phyloP scores from a whole-genome alignment of 2,113 vertebrate species.

The Chionodraco myersi region DNA sequence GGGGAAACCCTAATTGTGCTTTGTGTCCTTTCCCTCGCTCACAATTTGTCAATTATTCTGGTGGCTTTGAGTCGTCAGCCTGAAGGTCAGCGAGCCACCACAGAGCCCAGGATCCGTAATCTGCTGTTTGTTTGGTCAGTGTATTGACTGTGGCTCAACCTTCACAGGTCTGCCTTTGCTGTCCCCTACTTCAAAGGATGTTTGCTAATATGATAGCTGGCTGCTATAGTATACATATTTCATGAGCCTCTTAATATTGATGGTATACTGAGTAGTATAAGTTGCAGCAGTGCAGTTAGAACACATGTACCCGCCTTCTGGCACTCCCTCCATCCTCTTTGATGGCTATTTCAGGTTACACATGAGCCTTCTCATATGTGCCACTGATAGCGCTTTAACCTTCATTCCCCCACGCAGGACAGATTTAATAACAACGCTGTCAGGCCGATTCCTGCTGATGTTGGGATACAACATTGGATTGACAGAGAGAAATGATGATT shows the following conservation, averaged over 20 bases:
- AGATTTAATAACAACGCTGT: slow-evolving; percentile 37
- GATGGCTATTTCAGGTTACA: slow-evolving; percentile 59
- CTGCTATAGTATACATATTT: slow-evolving; percentile 66
- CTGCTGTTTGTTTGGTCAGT: slow-evolving; percentile 50
- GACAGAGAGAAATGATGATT: too few species aligned
- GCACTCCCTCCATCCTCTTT: slow-evolving; percentile 43
- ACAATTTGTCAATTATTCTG: background rate
- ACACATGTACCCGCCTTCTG: slow-evolving; percentile 13
- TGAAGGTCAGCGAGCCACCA: slow-evolving; percentile 18
- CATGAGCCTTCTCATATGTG: slow-evolving; percentile 34
- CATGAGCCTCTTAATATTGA: slow-evolving; percentile 65
- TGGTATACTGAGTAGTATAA: slow-evolving; percentile 41
- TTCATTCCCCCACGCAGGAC: background rate
- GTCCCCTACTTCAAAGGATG: slow-evolving; percentile 54
- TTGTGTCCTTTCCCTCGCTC: background rate
- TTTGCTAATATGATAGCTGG: slow-evolving; percentile 52
- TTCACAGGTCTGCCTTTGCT: slow-evolving; percentile 38
- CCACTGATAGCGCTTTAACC: slow-evolving; percentile 16
- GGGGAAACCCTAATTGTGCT: background rate
- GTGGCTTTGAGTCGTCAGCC: slow-evolving; percentile 5
- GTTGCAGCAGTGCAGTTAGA: slow-evolving; percentile 30
- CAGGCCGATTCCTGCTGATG: background rate
- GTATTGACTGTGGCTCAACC: slow-evolving; percentile 39
- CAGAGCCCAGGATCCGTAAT: slow-evolving; percentile 26
- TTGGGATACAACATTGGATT: background rate